Evolutionary conservation across 2,113 vertebrate species (phyloP).

Genomic region (Chitala chitala): DNA sequence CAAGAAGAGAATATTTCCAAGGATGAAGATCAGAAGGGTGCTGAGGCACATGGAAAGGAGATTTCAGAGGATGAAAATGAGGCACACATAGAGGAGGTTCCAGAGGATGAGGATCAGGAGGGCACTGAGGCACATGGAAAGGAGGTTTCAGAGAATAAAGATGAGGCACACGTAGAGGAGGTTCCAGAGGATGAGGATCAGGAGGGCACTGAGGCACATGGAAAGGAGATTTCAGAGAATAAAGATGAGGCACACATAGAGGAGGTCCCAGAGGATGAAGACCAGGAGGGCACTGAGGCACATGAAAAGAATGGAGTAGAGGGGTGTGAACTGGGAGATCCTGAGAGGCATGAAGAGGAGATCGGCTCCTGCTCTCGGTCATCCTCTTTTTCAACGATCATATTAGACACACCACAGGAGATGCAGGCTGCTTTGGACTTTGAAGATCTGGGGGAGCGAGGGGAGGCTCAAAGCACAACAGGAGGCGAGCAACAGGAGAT

Average conservation of each 20-base stretch:
- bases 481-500: background rate
- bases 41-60: background rate
- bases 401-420: conserved; percentile 7
- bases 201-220: background rate
- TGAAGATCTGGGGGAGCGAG: background rate
- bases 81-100: background rate
- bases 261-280: background rate
- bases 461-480: too few relatives aligned
- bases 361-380: too few relatives aligned
- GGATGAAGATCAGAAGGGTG: conserved; percentile 8
- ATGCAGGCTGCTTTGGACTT: background rate
- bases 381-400: background rate
- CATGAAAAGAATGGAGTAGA: conserved; percentile 4
- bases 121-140: conserved; percentile 15
- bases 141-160: background rate
- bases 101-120: conserved; percentile 22
- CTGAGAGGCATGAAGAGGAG: conserved; percentile 22
- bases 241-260: conserved; percentile 19
- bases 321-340: conserved; percentile 4
- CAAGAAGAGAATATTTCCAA: conserved; percentile 13
- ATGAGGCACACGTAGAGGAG: background rate
- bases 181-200: background rate
- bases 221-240: background rate
- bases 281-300: conserved; percentile 24
- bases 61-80: too few relatives aligned